Evolutionary conservation across 2,113 vertebrate species (phyloP).

Genomic region (Nanger granti): DNA sequence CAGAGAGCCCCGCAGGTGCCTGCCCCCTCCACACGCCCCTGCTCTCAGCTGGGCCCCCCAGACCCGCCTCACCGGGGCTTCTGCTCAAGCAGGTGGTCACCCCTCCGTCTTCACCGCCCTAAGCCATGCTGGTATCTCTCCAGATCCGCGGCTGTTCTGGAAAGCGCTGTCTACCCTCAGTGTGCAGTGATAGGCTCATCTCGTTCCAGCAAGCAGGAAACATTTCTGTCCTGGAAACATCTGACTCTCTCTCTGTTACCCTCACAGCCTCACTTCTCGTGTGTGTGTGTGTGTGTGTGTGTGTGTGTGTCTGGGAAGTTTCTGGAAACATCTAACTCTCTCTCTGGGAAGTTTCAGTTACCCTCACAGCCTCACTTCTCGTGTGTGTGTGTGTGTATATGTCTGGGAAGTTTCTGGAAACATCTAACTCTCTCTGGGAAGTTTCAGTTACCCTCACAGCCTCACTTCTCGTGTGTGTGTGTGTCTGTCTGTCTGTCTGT

Average conservation of each 20-base stretch:
- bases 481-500: background rate
- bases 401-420: too few relatives aligned
- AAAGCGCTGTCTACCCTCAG: background rate
- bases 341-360: background rate
- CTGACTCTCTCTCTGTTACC: background rate
- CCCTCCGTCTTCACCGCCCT: rapidly evolving
- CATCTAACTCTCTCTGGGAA: background rate
- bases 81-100: background rate
- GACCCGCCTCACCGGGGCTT: background rate
- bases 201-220: background rate
- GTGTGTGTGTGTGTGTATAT: too few relatives aligned
- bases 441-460: background rate
- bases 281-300: too few relatives aligned
- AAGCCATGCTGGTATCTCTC: background rate
- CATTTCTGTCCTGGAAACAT: background rate
- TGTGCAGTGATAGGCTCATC: rapidly evolving
- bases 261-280: too few relatives aligned
- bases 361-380: too few relatives aligned
- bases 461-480: too few relatives aligned
- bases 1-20: too few relatives aligned
- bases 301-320: too few relatives aligned
- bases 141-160: background rate
- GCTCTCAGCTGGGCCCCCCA: background rate
- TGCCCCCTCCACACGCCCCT: rapidly evolving
- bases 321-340: too few relatives aligned